Evolutionary conservation across 2,888 invertebrate genomes (phyloP), one percentile per base, ranked within the genome.

Genomic region (Drosophila tripunctata): DNA sequence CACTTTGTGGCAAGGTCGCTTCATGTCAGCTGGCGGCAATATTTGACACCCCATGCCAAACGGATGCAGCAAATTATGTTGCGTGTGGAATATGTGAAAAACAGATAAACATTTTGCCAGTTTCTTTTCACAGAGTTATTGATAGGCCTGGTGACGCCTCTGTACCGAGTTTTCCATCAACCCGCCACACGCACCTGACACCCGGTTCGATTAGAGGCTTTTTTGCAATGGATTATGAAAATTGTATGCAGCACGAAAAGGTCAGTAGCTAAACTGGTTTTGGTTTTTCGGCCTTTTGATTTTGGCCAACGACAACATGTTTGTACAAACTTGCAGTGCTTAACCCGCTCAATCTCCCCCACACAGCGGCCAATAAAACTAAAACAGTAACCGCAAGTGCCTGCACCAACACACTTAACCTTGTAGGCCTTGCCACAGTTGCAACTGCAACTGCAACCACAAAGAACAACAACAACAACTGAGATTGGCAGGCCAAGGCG

Each of bases 341-440:
- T 47, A 22, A 30, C 41, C 52, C 57, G 36, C 40, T 22, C 24
- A 7, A 10, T 3, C 43, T 14, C 22, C 41, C 6, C 35, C 6
- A 17, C 31, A 22, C 17, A 30, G 21, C 38, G 35, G 45, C 30
- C 52, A 47, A 51, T 48, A 48, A 61, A 67, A 65, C 69, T 58
- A 40, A 63, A 62, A 57, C 66, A 38, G 35, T 36, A 64, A 64
- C 67, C 71, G 33, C 82, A 71, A 77, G 58, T 43, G 67, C 57
- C 63, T 65, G 57, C 72, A 58, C 57, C 61, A 51, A 60, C 36
- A 78, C 60, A 48, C 58, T 66, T 87, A 87, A 82, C 82, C 88
- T 82, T 82, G 88, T 65, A 86, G 88, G 88, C 86, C 82, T 82
- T 82, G 88, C 88, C 81, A 85, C 81, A 82, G 87, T 87, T 81